phyloP scores from a whole-genome alignment of 2,797 vertebrate species.

The Macropus fuliginosus region DNA sequence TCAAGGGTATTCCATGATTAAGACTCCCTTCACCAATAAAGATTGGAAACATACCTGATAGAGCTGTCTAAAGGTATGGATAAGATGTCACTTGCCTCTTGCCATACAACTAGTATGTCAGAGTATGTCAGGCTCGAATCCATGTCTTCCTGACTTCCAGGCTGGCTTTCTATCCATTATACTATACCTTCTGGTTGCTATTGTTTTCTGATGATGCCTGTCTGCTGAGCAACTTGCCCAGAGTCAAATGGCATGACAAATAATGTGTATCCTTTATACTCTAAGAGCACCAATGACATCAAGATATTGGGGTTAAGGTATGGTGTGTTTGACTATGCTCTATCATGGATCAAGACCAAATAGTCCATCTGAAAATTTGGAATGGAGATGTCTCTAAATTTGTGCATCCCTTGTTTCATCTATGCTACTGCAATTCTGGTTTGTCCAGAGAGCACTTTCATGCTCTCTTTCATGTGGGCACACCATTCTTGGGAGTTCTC shows the following conservation, averaged over 20 bases:
- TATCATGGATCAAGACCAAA: background rate
- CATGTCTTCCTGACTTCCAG: background rate
- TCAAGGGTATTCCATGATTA: background rate
- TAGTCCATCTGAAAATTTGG: background rate
- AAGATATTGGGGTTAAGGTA: background rate
- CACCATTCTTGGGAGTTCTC: background rate
- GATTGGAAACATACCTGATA: background rate
- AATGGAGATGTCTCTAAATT: background rate
- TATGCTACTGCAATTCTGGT: background rate
- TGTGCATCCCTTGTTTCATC: background rate
- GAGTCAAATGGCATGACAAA: background rate
- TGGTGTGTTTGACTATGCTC: background rate
- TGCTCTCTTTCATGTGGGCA: background rate
- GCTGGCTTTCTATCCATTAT: background rate
- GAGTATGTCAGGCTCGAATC: background rate
- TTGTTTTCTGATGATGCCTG: background rate
- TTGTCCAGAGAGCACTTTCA: background rate
- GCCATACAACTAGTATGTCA: background rate
- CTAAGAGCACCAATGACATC: background rate
- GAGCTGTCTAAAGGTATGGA: background rate
- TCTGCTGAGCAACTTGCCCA: background rate
- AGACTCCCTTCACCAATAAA: background rate
- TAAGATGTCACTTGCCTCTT: background rate
- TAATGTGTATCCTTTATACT: background rate
- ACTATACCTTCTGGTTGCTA: background rate